Evolutionary conservation across 2,113 vertebrate species (phyloP), one percentile per base, ranked within the genome.

Genomic region (Istiophorus platypterus): DNA sequence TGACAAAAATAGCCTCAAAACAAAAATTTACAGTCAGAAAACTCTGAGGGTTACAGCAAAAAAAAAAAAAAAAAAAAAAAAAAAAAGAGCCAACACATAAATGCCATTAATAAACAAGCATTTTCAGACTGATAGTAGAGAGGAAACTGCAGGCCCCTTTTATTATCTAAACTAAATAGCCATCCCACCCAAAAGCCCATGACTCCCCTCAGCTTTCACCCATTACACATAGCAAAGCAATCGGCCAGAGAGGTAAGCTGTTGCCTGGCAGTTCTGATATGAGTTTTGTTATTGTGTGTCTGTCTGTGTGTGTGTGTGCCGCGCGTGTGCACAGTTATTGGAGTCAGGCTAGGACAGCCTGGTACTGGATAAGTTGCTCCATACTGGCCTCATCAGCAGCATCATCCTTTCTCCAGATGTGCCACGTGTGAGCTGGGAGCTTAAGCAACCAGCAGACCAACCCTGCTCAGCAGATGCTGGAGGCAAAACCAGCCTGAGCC

Each of bases 341-440:
- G 22, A 85, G 63, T 82, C 73, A 79, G 79, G n/a, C 71, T 82
- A 76, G 82, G 82, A 84, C 80, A 84, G 72, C 81, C 77, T 88
- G 89, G 88, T 90, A 87, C 82, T 72, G 85, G 80, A 85, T 74
- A 86, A 84, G 85, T 81, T 90, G 88, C 85, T 88, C 87, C 69
- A 82, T 73, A 76, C 81, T 78, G 85, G 86, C 42, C 62, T 84
- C 91, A 81, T 86, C 79, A 86, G 70, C 80, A 88, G 65, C 80
- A 88, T 90, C 93, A 94, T 92, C 92, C 92, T 90, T 93, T 92
- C 91, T 90, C 94, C 95, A 95, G 95, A 96, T 95, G 95, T 95
- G 94, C 94, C 95, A 95, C 94, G 92, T 95, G 90, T 92, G 89
- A 93, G 88, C 83, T 51, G 59, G 72, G 80, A 91, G 79, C 85